Evolutionary conservation across 2,113 vertebrate genomes (phyloP).

Genomic region (Anseranas semipalmata): DNA sequence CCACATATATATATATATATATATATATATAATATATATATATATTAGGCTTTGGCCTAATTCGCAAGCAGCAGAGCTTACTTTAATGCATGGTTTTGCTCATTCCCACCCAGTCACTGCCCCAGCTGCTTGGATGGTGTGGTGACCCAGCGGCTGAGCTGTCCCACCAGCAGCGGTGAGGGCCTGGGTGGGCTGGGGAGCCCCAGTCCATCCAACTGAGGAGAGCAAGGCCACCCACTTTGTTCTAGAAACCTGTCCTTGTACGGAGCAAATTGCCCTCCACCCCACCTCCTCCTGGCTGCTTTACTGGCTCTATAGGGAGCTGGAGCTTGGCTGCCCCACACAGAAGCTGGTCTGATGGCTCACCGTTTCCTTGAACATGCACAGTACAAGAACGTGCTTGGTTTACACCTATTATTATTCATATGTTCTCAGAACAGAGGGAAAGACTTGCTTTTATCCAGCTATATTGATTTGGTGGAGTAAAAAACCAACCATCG

Average conservation of each 20-base stretch:
- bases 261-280: neutral
- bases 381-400: neutral
- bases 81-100: neutral
- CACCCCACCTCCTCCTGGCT: neutral
- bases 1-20: too few relatives aligned
- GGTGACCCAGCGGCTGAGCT: neutral
- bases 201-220: neutral
- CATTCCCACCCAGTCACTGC: neutral
- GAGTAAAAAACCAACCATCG: neutral
- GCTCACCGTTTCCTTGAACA: neutral
- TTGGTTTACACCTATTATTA: neutral
- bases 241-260: neutral
- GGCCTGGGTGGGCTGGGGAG: neutral
- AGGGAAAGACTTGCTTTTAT: neutral
- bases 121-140: accelerated
- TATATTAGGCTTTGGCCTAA: too few relatives aligned
- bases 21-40: too few relatives aligned
- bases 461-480: neutral
- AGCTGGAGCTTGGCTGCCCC: neutral
- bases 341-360: neutral
- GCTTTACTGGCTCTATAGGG: neutral
- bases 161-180: accelerated
- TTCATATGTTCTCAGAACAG: neutral
- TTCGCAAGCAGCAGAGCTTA: neutral
- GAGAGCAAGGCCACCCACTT: neutral